A percentile compares a stretch with the other conserved stretches of the same genome.
Evolutionary conservation across 92 coral and sea anemone species (phyloP).

Genomic region (Desmophyllum pertusum): DNA sequence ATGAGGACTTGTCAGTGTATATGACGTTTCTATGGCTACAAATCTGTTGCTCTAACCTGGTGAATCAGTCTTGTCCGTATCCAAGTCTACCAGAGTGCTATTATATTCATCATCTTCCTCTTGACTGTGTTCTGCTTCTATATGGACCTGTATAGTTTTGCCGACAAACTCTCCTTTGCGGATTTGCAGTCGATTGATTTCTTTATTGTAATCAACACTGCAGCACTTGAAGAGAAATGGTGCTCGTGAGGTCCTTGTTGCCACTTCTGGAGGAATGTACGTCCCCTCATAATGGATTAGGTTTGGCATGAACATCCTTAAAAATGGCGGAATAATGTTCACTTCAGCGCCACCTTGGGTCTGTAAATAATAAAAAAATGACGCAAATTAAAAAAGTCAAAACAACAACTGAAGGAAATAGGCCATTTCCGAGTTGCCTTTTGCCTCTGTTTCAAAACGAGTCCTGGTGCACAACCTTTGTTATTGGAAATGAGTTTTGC

Average conservation of each 20-base stretch:
- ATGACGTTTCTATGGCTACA: background rate
- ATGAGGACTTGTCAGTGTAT: background rate
- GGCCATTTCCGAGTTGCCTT: no score
- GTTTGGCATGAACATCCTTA: no score
- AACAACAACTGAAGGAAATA: no score
- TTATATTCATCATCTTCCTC: background rate
- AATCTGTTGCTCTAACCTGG: background rate
- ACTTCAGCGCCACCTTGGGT: no score
- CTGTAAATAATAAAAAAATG: no score
- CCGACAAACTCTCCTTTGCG: background rate
- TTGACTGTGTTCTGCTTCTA: background rate
- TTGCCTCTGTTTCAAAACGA: no score
- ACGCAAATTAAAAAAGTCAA: no score
- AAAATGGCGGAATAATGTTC: no score
- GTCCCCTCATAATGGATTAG: no score
- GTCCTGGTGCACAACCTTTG: no score
- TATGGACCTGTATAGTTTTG: background rate
- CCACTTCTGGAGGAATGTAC: background rate
- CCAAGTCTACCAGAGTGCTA: background rate
- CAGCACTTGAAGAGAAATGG: slow-evolving; percentile 15
- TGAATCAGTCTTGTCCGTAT: background rate
- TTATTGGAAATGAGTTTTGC: no score
- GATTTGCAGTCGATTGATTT: slow-evolving; percentile 9
- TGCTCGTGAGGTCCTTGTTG: background rate
- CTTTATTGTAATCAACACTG: slow-evolving; percentile 1